phyloP scores from a whole-genome alignment of 2,797 vertebrate species.

The Smutsia temminckii region DNA sequence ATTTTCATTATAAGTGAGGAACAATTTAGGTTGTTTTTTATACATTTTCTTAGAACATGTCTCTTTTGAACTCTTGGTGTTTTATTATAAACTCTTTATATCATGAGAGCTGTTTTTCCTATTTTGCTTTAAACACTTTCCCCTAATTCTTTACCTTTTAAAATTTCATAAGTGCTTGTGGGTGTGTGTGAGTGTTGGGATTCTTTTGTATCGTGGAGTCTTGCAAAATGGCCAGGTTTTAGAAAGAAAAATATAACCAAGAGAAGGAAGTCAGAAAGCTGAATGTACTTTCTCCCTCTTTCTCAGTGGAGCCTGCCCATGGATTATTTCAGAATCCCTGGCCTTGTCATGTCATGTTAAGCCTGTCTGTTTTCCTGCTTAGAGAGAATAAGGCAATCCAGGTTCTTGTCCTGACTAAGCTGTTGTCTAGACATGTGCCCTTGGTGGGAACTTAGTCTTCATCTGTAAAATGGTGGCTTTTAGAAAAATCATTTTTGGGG shows the following conservation, averaged over 20 bases:
- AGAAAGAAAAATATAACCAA: not conserved
- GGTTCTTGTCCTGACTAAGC: not conserved
- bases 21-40: conserved; percentile 1
- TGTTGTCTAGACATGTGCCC: not conserved
- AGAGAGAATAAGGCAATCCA: not conserved
- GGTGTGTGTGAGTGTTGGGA: not conserved
- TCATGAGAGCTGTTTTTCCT: conserved; percentile 21
- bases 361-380: not conserved
- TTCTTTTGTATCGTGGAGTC: not conserved
- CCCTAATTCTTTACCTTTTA: not conserved
- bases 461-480: not conserved
- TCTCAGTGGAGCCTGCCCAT: not conserved
- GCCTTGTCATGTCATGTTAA: not conserved
- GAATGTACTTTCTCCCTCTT: not conserved
- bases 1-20: conserved; percentile 26
- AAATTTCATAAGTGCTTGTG: not conserved
- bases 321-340: conserved; percentile 9
- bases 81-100: conserved; percentile 3
- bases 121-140: conserved; percentile 48
- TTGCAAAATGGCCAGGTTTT: not conserved
- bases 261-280: not conserved
- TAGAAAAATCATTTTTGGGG: not conserved
- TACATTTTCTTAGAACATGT: conserved; percentile 9
- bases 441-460: not conserved
- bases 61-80: conserved; percentile 19